Base-by-base conservation (phyloP, 2,113 vertebrate species). In the Nestor notabilis region DNA sequence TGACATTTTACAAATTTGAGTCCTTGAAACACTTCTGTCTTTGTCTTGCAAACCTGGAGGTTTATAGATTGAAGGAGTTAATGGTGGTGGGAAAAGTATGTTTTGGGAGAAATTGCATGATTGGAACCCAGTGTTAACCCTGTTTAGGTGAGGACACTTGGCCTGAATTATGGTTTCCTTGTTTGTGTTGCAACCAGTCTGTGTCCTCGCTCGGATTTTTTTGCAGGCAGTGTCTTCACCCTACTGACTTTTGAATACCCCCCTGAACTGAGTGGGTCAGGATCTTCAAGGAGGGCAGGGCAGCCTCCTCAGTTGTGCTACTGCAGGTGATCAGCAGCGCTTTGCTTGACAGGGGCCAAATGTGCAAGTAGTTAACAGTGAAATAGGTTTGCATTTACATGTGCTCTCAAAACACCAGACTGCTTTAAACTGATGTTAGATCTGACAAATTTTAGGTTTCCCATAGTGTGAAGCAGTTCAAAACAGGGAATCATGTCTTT, bases 401-500 rank as follows among this genome's bases (percentile, higher is more conserved):
- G 4, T 70, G 28, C 20, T 90, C 68, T 74, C 49, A 23, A 8
- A 43, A 53, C 90, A 65, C 5, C 27, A 35, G n/a, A 12, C 37
- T 43, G 29, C 31, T 92, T 88, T 72, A 65, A 83, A 56, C 31
- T n/a, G 53, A 64, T 37, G 28, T 46, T 70, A 88, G 37, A 69
- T 53, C 46, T 69, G 31, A 85, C n/a, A 86, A 84, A 44, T 63
- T 43, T 56, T 66, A 39, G 17, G 16, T 63, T 93, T 83, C 33
- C n/a, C 13, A 4, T 56, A 58, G 82, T 0, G 0, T 29, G 46
- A 88, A 78, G 5, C 18, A 37, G 55, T 94, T 79, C 5, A 55
- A 64, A 92, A 64, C 1, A 11, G 20, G 17, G 29, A 65, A 37
- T 77, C 18, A 5, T 15, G 12, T 71, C 25, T 93, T 91, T 52